Evolutionary conservation across 1,140 invertebrate species (phyloP), one percentile per base, ranked within the genome.

Genomic region (Eumaeus atala): DNA sequence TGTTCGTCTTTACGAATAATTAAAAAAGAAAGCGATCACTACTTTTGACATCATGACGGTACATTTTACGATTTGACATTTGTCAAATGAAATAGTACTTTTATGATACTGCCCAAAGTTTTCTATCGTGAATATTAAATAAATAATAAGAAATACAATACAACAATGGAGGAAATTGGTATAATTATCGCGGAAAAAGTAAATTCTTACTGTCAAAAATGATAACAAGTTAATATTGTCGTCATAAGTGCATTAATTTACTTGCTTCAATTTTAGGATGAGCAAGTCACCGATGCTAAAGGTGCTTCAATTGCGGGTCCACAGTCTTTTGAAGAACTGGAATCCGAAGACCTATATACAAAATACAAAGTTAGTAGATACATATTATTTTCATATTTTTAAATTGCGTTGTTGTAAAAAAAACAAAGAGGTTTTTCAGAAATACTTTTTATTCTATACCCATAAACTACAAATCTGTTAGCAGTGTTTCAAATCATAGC

Each of bases 281-380:
- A 88, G 48, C 78, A 79, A 75, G 60, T 72, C 52, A 67, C 76
- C 17, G 87, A 88, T 63, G 63, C 77, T 36, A 88, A 88, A 59
- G 81, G 83, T 9, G 53, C 81, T 5, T 17, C 72, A 18, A 69
- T 81, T 52, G 58, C 74, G 37, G 84, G 87, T 37, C 78, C 81
- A 9, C 84, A 84, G 67, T 75, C 85, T 3, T 80, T 88, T 48
- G 87, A 97, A 74, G 95, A 95, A 70, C 76, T 94, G 54, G 95
- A 97, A 82, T 89, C 94, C 17, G 95, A 97, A 87, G 96, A 97
- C 91, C 88, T 97, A 34, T 98, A 97, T 77, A 97, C 95, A 12
- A 97, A 96, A 87, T 98, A 95, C 71, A 98, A 97, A 91, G 95
- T 95, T 89, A 61, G 12, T 48, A 42, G 12, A 17, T 16, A 9